These are phyloP conservation scores for Brachyhypopomus gauderio DNA, from an alignment of 2,113 vertebrate genomes.

Conservation along the genomic window DNA sequence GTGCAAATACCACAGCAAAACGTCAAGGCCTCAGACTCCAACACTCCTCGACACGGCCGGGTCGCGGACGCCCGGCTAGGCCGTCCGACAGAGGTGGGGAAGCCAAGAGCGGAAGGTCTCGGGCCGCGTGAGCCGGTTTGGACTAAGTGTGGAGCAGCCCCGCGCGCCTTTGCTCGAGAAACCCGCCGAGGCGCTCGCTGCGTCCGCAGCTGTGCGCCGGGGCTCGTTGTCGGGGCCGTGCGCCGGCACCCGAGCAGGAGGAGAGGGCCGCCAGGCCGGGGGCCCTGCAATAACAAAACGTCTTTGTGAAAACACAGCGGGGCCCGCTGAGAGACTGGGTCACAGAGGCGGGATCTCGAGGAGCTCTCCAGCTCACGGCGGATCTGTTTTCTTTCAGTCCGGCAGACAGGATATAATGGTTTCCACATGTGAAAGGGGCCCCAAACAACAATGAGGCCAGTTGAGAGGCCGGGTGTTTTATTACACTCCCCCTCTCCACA, in stretches of 20 bases:
- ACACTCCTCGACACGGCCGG: neutral
- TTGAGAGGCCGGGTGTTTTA: constrained; percentile 53
- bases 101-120: neutral
- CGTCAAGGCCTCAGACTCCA: constrained; percentile 19
- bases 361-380: constrained; percentile 52
- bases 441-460: constrained; percentile 56
- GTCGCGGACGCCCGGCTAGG: constrained; percentile 2
- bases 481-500: constrained; percentile 48
- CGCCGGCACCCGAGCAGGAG: constrained; percentile 41
- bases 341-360: constrained; percentile 52
- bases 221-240: constrained; percentile 15
- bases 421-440: constrained; percentile 76
- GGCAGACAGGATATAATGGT: constrained; percentile 79
- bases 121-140: constrained; percentile 18
- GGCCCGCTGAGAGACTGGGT: constrained; percentile 57
- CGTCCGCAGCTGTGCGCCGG: constrained; percentile 1
- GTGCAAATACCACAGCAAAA: constrained; percentile 39
- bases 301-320: constrained; percentile 65
- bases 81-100: neutral
- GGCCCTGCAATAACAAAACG: constrained; percentile 72
- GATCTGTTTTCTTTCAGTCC: constrained; percentile 71
- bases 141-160: constrained; percentile 16
- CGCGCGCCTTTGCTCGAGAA: too few species aligned
- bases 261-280: constrained; percentile 51
- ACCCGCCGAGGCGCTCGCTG: too few species aligned